Evolutionary conservation across 2,888 invertebrate genomes (phyloP).

Genomic region (Nomada fabriciana): DNA sequence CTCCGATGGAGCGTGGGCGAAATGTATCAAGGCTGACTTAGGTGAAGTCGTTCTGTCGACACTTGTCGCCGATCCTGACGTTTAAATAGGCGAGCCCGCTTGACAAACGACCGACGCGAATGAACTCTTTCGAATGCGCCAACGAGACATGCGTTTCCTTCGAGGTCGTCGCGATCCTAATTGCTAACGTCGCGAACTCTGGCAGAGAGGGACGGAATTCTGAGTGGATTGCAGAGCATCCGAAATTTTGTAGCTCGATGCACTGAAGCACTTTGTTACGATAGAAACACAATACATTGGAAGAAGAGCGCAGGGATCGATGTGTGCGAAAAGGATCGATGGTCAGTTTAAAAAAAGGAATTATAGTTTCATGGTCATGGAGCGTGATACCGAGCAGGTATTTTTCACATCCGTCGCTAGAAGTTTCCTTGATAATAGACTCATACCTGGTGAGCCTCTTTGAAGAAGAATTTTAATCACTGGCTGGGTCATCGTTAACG

Average conservation of each 20-base stretch:
- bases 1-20: constrained; percentile 77
- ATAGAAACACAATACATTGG: no score
- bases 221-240: background rate
- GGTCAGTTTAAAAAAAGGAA: no score
- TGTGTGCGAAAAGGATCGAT: background rate
- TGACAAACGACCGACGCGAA: constrained; percentile 71
- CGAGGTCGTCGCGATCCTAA: constrained; percentile 9
- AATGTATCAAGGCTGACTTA: constrained; percentile 80
- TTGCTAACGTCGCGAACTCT: no score
- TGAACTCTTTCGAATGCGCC: constrained; percentile 57
- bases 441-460: no score
- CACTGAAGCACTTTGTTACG: background rate
- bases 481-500: constrained; percentile 6
- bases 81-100: constrained; percentile 68
- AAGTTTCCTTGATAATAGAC: no score
- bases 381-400: no score
- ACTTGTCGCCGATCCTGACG: constrained; percentile 72
- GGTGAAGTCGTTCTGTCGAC: constrained; percentile 68
- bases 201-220: no score
- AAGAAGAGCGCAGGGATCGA: background rate
- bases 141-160: constrained; percentile 36
- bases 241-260: background rate
- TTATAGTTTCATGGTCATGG: no score
- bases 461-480: no score
- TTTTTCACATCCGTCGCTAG: no score